phyloP scores from a whole-genome alignment of 2,797 vertebrate genomes.

The Esox masquinongy region DNA sequence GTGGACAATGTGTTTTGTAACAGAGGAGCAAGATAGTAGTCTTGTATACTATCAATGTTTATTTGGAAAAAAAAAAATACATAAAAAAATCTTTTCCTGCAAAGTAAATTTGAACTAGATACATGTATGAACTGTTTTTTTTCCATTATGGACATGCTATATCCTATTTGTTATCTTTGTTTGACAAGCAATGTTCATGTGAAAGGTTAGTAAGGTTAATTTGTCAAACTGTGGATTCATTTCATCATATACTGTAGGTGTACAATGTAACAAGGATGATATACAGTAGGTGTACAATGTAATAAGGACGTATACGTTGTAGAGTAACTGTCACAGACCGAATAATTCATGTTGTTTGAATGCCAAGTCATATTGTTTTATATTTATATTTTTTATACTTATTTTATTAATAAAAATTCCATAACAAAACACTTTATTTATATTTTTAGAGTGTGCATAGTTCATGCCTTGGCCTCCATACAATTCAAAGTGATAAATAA shows the following conservation, averaged over 20 bases:
- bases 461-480: neutral
- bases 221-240: slow-evolving; percentile 81
- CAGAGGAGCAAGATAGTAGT: slow-evolving; percentile 79
- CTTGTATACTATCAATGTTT: slow-evolving; percentile 83
- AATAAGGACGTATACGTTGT: slow-evolving; percentile 77
- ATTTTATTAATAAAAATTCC: slow-evolving; percentile 93
- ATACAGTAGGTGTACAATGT: slow-evolving; percentile 76
- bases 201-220: slow-evolving; percentile 78
- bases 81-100: slow-evolving; percentile 66
- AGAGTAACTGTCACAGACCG: slow-evolving; percentile 78
- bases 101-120: slow-evolving; percentile 68
- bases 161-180: slow-evolving; percentile 80
- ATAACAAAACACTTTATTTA: slow-evolving; percentile 11
- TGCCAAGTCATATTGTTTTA: slow-evolving; percentile 93
- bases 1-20: slow-evolving; percentile 85
- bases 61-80: slow-evolving; percentile 47
- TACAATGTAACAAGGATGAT: slow-evolving; percentile 77
- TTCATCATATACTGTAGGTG: slow-evolving; percentile 73
- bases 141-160: slow-evolving; percentile 78
- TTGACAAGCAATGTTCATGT: slow-evolving; percentile 77
- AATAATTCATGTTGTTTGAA: slow-evolving; percentile 77
- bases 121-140: slow-evolving; percentile 81
- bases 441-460: neutral
- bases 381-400: slow-evolving; percentile 99
- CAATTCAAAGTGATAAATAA: slow-evolving; percentile 1